Evolutionary conservation across 2,113 vertebrate genomes (phyloP).

Genomic region (Cacatua alba): DNA sequence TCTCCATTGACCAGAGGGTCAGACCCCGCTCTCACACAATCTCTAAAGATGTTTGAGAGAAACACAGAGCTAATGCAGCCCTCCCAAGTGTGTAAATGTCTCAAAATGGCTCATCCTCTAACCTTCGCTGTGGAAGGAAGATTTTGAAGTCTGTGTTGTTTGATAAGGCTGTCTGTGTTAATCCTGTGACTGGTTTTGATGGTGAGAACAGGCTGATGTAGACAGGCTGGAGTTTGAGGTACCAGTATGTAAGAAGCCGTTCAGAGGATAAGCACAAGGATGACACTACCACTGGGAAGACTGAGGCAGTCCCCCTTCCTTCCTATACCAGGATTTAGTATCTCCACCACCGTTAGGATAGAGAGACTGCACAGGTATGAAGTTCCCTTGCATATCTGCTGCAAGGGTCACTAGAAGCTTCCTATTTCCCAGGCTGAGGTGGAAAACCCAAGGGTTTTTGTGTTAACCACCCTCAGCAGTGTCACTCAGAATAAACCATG

Average conservation of each 20-base stretch:
- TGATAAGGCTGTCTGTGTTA: not conserved
- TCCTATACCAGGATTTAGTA: not conserved
- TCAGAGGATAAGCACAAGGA: not conserved
- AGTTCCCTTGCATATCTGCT: not conserved
- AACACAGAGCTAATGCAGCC: not conserved
- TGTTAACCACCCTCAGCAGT: fast-evolving
- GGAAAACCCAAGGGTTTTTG: not conserved
- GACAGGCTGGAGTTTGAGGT: not conserved
- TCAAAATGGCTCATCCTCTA: not conserved
- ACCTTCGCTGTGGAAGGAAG: not conserved
- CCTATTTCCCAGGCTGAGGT: not conserved
- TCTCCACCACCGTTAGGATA: not conserved
- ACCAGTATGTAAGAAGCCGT: not conserved
- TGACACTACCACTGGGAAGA: not conserved
- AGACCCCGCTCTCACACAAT: not conserved
- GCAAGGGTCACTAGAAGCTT: not conserved
- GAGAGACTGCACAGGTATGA: not conserved
- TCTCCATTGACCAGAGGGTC: not conserved
- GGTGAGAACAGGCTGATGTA: not conserved
- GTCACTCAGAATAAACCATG: not conserved
- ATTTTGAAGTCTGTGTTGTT: not conserved
- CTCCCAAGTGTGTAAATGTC: not conserved
- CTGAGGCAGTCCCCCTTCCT: not conserved
- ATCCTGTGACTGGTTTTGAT: not conserved
- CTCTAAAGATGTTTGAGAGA: not conserved